Evolutionary conservation across 2,888 invertebrate genomes (phyloP), one percentile per base, ranked within the genome.

Genomic region (Amiota mariae): DNA sequence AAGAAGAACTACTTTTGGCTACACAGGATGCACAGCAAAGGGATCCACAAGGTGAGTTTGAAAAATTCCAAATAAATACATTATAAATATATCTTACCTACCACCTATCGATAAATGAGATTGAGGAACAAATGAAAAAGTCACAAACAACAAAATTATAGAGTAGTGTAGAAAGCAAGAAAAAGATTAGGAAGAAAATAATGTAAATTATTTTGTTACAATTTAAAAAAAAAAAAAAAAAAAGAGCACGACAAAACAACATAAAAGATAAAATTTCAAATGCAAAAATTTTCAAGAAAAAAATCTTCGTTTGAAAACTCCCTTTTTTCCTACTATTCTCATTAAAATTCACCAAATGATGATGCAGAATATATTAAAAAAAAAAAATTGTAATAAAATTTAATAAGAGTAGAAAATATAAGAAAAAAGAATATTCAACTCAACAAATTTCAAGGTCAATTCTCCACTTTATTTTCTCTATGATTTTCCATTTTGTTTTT

Each of bases 41-140:
- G 91, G 96, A 96, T 92, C 94, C 95, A 90, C 96, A 96, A 96
- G 96, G 96, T 96, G 95, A 95, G 95, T 88, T 87, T 82, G 51
- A 54, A 13, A n/a, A 36, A 24, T 36, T 68, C 13, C 49, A 66
- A 72, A 15, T 72, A n/a, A n/a, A 56, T n/a, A 63, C 18, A 36
- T 36, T 36, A 6, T 36, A 36, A 36, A 36, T 36, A 36, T 36
- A 36, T 36, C 3, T 36, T 36, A 36, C 36, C 36, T 36, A 36
- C 36, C 36, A 36, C 36, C 36, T 36, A 36, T 36, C 36, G 15
- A 61, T 61, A 61, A 3, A 61, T 11, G 68, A 74, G 36, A 36
- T 36, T 36, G 36, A 36, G 36, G 36, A 36, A 36, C 36, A 72
- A 70, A 75, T 73, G 20, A 77, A 73, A 76, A 72, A 77, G 54